Evolutionary conservation across 2,113 vertebrate species (phyloP), one percentile per base, ranked within the genome.

Genomic region (Echinops telfairi): DNA sequence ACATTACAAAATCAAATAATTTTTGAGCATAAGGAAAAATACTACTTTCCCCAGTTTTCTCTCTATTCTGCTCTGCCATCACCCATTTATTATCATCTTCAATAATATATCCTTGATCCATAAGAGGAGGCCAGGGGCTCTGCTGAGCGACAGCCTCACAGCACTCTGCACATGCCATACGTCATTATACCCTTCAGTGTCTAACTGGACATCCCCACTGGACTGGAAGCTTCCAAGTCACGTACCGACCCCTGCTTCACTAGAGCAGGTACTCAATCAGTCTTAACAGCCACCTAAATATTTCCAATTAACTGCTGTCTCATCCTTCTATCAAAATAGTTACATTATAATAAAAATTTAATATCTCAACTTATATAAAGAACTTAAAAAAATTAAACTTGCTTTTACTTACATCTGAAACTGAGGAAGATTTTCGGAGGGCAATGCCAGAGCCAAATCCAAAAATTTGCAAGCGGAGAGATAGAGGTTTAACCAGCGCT

Each of bases 401-500:
- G 58, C 15, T 94, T 96, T 92, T 97, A 99, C 99, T 98, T 97
- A 99, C 99, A 99, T 99, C 97, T 99, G 99, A 98, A 99, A 99
- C 95, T 99, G 99, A 93, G 99, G 99, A 94, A 99, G 98, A 97
- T 99, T 99, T 98, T 99, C 99, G 12, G 99, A 99, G 15, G 99
- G 99, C 88, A 99, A 98, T 58, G 99, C 99, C 83, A 99, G 96
- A 93, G 99, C 99, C 97, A 99, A 98, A 94, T 99, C 99, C 98
- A 99, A 98, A 97, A 99, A 99, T 97, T 99, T 99, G 97, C 99
- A 99, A 94, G 99, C 99, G 0, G 99, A 99, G 89, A 99, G 98
- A 97, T 99, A 99, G n/a, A 99, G 98, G 97, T 99, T 99, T 96
- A 99, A 97, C 99, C 99, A 99, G 36, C 99, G 99, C 96, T 99